Evolutionary conservation across 2,888 invertebrate genomes (phyloP).

Genomic region (Volucella bombylans): DNA sequence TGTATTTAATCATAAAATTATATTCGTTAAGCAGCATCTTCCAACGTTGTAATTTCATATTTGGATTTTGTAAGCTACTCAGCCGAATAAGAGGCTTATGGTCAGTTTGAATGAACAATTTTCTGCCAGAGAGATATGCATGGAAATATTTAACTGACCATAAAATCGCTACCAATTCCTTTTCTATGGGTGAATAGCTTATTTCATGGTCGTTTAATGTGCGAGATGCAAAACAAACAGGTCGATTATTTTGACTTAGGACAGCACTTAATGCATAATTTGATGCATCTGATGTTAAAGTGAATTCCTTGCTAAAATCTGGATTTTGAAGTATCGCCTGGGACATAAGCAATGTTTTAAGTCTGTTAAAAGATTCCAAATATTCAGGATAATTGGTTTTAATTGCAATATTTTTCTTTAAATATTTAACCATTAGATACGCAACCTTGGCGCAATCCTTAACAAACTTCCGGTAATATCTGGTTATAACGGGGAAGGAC

Average conservation of each 20-base stretch:
- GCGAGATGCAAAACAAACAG: conserved; percentile 76
- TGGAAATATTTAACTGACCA: conserved; percentile 78
- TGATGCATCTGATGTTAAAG: conserved; percentile 68
- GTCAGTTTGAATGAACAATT: conserved; percentile 80
- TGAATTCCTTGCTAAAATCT: conserved; percentile 59
- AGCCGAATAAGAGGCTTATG: conserved; percentile 77
- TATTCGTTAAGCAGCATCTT: conserved; percentile 77
- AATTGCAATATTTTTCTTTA: conserved; percentile 53
- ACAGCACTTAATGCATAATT: conserved; percentile 65
- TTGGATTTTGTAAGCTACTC: conserved; percentile 79
- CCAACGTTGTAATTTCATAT: conserved; percentile 79
- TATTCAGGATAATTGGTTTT: conserved; percentile 39
- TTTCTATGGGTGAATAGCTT: conserved; percentile 77
- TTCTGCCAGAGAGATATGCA: conserved; percentile 78
- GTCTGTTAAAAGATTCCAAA: conserved; percentile 28
- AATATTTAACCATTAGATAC: conserved; percentile 51
- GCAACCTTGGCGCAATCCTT: no score
- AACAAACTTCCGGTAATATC: conserved; percentile 6
- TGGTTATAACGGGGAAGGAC: not conserved
- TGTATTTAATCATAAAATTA: conserved; percentile 75
- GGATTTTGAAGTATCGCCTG: conserved; percentile 45
- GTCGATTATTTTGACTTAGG: conserved; percentile 75
- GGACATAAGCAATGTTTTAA: no score
- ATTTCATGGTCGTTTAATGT: conserved; percentile 73
- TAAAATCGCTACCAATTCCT: conserved; percentile 78